Evolutionary conservation across 2,888 invertebrate genomes (phyloP).

Genomic region (Parascotia fuliginaria): DNA sequence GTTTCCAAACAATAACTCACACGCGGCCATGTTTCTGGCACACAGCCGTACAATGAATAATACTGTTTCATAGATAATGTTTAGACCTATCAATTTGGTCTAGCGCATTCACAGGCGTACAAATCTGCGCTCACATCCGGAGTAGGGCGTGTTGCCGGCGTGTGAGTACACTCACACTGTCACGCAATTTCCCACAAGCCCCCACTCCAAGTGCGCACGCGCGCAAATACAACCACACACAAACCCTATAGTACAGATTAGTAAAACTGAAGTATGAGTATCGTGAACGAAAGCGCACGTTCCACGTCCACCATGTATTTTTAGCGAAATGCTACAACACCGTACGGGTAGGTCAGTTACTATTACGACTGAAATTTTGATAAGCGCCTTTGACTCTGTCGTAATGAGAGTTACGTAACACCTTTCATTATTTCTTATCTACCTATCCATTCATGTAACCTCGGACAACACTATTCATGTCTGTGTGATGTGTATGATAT

Average conservation of each 20-base stretch:
- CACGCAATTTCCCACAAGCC: conserved; percentile 59
- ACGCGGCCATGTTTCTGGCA: conserved; percentile 47
- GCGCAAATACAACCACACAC: conserved; percentile 47
- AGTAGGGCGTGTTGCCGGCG: conserved; percentile 67
- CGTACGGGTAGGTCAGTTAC: conserved; percentile 81
- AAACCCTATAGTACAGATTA: conserved; percentile 53
- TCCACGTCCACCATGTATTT: conserved; percentile 68
- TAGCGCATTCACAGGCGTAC: conserved; percentile 76
- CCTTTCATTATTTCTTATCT: conserved; percentile 45
- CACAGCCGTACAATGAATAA: conserved; percentile 58
- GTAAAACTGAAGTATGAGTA: conserved; percentile 62
- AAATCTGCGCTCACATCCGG: conserved; percentile 82
- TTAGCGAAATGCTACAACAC: conserved; percentile 67
- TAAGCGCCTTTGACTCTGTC: conserved; percentile 53
- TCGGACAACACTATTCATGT: conserved; percentile 8
- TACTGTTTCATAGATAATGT: conserved; percentile 62
- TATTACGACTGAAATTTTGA: conserved; percentile 72
- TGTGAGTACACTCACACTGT: conserved; percentile 64
- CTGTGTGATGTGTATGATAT: neutral
- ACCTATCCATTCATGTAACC: conserved; percentile 37
- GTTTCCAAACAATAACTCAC: conserved; percentile 60
- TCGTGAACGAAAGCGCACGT: conserved; percentile 76
- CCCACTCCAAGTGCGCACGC: conserved; percentile 53
- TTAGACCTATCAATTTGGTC: conserved; percentile 76
- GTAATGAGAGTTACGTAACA: conserved; percentile 46